Evolutionary conservation across 1,140 invertebrate species (phyloP), one percentile per base, ranked within the genome.

Genomic region (Caenorhabditis briggsae): DNA sequence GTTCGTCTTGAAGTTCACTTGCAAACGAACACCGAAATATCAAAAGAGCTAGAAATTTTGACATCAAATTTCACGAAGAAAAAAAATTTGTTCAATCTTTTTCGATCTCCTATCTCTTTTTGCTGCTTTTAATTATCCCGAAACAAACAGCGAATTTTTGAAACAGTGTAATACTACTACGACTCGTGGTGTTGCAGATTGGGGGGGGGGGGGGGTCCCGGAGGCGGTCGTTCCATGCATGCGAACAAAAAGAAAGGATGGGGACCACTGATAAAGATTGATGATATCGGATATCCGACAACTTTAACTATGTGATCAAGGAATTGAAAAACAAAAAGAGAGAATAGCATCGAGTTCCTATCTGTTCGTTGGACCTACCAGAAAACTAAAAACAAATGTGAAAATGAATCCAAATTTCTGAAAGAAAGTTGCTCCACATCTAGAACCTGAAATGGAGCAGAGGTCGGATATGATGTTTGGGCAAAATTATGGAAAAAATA

Each of bases 281-380:
- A 78, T 78, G 70, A 23, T 78, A 25, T 23, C 70, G 3, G 70
- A 50, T 46, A 50, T 23, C 70, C 9, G 70, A 50, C 70, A 50
- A n/a, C 46, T 78, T 11, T 46, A 53, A 46, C 70, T 78, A 78
- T 78, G 50, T 78, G 70, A 53, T 78, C 70, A 78, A n/a, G n/a
- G n/a, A n/a, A n/a, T n/a, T n/a, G n/a, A n/a, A n/a, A 78, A 78
- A 78, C 53, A 46, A 50, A 78, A n/a, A 11, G 11, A 78, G n/a
- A n/a, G 46, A 78, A 50, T 70, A n/a, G 41, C 41, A 70, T 46
- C 3, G 46, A 41, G 33, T 2, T 50, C 18, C 53, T 46, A 78
- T 11, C 70, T 70, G 64, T 70, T 70, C 41, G 64, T 46, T 46
- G 70, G 20, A 50, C 41, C 65, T 46, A 70, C n/a, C 14, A 25